A percentile compares a stretch with the other conserved stretches of the same genome.
Evolutionary conservation across 2,113 vertebrate species (phyloP).

Genomic region (Gavialis gangeticus): DNA sequence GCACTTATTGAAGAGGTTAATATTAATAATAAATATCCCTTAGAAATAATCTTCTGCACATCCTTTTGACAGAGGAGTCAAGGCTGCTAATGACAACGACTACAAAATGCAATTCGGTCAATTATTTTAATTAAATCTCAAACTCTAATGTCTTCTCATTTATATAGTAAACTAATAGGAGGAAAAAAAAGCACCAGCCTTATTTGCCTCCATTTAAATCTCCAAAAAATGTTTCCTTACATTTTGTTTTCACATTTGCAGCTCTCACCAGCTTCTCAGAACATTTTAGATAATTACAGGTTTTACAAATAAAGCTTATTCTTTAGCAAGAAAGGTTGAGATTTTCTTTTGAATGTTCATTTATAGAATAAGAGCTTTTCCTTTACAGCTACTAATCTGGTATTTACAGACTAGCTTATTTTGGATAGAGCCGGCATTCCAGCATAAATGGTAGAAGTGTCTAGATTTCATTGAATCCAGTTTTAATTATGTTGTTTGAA

Average conservation of each 20-base stretch:
- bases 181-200: constrained; percentile 65
- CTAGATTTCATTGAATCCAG: constrained; percentile 79
- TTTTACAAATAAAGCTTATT: constrained; percentile 68
- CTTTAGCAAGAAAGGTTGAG: constrained; percentile 58
- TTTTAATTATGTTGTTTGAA: constrained; percentile 78
- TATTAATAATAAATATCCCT: constrained; percentile 87
- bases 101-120: constrained; percentile 91
- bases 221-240: constrained; percentile 52
- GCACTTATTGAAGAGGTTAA: constrained; percentile 85
- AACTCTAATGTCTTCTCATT: constrained; percentile 86
- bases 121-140: constrained; percentile 94
- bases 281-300: constrained; percentile 75
- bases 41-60: constrained; percentile 81
- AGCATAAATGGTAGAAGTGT: constrained; percentile 66
- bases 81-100: constrained; percentile 86
- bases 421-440: constrained; percentile 74
- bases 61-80: constrained; percentile 87
- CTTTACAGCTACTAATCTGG: constrained; percentile 73
- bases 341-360: constrained; percentile 62
- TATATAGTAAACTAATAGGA: constrained; percentile 83
- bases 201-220: constrained; percentile 62
- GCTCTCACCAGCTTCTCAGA: constrained; percentile 50
- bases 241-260: constrained; percentile 60
- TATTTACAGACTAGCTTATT: constrained; percentile 77
- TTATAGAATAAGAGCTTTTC: constrained; percentile 65